phyloP scores from a whole-genome alignment of 2,888 invertebrate species.

The Pimpla rufipes region DNA sequence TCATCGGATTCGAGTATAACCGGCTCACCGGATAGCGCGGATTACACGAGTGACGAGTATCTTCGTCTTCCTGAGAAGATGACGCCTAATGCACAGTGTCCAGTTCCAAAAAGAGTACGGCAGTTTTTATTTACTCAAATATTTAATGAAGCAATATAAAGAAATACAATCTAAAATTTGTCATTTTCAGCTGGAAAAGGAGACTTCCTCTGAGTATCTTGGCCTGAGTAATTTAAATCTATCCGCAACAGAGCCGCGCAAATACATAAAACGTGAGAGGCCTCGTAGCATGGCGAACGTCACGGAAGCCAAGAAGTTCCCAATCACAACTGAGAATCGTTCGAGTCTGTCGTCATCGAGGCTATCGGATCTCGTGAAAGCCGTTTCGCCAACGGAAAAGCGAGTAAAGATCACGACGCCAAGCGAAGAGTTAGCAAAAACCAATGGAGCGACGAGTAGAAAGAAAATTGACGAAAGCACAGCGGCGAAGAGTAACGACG shows the following conservation, averaged over 20 bases:
- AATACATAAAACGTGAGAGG: conserved; percentile 83
- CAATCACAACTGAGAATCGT: conserved; percentile 70
- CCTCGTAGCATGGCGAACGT: conserved; percentile 80
- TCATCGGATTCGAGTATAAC: conserved; percentile 83
- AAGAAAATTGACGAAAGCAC: conserved; percentile 62
- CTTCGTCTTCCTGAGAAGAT: conserved; percentile 84
- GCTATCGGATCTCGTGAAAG: conserved; percentile 78
- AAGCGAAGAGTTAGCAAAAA: conserved; percentile 53
- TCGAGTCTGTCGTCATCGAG: conserved; percentile 79
- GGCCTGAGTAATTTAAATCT: conserved; percentile 80
- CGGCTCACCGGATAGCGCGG: conserved; percentile 85
- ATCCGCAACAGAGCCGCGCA: conserved; percentile 82
- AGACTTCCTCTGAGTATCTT: conserved; percentile 81
- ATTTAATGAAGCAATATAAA: background rate
- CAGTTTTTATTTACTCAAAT: conserved; percentile 1
- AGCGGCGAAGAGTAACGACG: conserved; percentile 69
- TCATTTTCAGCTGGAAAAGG: conserved; percentile 78
- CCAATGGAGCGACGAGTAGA: background rate
- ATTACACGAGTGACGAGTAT: conserved; percentile 85
- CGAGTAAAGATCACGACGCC: conserved; percentile 77
- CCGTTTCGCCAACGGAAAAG: conserved; percentile 76
- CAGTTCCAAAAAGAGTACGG: conserved; percentile 79
- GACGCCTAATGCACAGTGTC: conserved; percentile 79
- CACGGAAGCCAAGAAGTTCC: conserved; percentile 75
- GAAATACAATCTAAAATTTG: conserved; percentile 8